Evolutionary conservation across 2,113 vertebrate species (phyloP).

Genomic region (Myotis yumanensis): DNA sequence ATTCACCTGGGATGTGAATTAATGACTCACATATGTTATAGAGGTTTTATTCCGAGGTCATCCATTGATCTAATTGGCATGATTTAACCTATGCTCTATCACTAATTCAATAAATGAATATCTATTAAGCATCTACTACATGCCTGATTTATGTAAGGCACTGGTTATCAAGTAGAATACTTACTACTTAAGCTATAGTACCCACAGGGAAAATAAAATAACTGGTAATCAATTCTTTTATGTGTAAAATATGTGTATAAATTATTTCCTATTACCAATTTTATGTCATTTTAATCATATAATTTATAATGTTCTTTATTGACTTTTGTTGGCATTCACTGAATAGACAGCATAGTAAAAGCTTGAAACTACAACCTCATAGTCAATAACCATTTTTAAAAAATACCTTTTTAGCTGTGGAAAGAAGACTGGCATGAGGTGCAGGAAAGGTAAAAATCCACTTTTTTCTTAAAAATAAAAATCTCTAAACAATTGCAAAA

Average conservation of each 20-base stretch:
- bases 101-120: neutral
- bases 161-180: neutral
- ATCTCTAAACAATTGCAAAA: neutral
- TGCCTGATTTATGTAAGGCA: neutral
- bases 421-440: constrained; percentile 9
- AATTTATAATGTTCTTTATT: neutral
- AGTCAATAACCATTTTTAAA: neutral
- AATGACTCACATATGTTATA: neutral
- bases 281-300: neutral
- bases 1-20: neutral
- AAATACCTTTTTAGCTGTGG: neutral
- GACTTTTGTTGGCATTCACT: neutral
- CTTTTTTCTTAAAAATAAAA: constrained; percentile 6
- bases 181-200: neutral
- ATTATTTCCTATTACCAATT: neutral
- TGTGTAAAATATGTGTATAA: neutral
- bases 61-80: neutral
- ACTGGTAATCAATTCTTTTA: neutral
- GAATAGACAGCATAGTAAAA: neutral
- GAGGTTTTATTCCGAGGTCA: neutral
- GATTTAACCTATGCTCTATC: neutral
- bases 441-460: neutral
- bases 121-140: neutral
- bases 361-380: neutral
- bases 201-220: constrained; percentile 11